These are phyloP conservation scores for Acomys russatus DNA, from an alignment of 2,797 vertebrate species.

Conservation along the genomic window DNA sequence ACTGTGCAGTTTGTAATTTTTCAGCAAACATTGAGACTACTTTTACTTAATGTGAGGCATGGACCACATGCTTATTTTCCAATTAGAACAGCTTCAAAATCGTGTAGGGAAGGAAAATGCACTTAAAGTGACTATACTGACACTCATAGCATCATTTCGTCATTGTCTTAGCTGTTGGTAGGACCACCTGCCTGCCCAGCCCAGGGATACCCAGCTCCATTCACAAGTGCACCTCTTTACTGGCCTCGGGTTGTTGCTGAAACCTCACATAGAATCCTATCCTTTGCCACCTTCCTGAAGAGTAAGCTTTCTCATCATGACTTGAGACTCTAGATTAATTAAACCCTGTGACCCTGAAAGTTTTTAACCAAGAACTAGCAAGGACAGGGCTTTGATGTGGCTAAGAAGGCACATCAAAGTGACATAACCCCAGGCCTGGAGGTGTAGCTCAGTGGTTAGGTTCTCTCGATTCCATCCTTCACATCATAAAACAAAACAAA, in stretches of 20 bases:
- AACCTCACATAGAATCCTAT: not conserved
- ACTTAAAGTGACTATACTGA: not conserved
- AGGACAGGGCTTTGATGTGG: not conserved
- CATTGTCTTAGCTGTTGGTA: not conserved
- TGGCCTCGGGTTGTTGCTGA: not conserved
- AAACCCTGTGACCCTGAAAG: slow-evolving; percentile 6
- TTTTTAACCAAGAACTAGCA: slow-evolving; percentile 19
- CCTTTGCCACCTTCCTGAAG: not conserved
- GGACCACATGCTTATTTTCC: not conserved
- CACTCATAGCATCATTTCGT: not conserved
- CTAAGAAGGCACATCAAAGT: not conserved
- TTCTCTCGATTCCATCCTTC: not conserved
- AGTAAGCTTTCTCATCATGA: slow-evolving; percentile 4
- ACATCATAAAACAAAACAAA: not conserved
- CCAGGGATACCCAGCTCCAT: not conserved
- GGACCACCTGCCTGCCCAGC: not conserved
- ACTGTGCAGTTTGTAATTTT: not conserved
- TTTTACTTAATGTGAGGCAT: not conserved
- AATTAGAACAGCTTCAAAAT: slow-evolving; percentile 21
- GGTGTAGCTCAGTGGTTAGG: not conserved
- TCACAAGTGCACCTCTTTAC: not conserved
- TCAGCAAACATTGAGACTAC: not conserved
- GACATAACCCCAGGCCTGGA: not conserved
- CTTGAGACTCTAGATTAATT: not conserved
- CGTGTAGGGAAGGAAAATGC: not conserved